These are phyloP conservation scores for Drosophila birchii DNA, from an alignment of 2,888 invertebrate species.

Conservation along the genomic window DNA sequence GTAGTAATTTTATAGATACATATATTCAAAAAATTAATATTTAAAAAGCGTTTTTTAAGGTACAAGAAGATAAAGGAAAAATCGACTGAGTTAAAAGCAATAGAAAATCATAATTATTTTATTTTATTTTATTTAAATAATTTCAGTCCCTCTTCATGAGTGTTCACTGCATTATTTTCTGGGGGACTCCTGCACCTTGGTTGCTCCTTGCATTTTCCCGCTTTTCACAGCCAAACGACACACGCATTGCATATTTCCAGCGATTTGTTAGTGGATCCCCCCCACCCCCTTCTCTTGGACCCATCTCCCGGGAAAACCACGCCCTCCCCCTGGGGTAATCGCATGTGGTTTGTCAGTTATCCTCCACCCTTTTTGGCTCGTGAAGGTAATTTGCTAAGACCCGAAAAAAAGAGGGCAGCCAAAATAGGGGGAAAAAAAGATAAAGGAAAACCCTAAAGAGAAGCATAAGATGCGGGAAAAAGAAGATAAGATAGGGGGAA, in stretches of 20 bases:
- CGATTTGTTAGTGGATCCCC: conserved; percentile 64
- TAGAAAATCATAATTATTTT: no score
- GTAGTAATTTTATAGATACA: no score
- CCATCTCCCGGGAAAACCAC: conserved; percentile 2
- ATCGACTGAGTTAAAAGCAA: no score
- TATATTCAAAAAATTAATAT: neutral
- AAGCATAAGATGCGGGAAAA: conserved; percentile 4
- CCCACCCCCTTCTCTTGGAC: neutral
- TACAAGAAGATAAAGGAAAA: neutral
- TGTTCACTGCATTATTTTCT: conserved; percentile 13
- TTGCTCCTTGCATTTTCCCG: conserved; percentile 45
- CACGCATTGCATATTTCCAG: conserved; percentile 71
- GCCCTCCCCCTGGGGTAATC: conserved; percentile 48
- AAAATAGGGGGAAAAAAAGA: neutral
- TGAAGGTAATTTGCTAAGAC: conserved; percentile 77
- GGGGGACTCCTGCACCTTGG: conserved; percentile 50
- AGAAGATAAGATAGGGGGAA: neutral
- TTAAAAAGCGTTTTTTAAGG: neutral
- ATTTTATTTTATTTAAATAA: neutral
- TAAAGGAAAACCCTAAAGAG: neutral
- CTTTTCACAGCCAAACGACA: conserved; percentile 57
- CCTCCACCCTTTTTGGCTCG: conserved; percentile 29
- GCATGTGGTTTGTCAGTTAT: conserved; percentile 72
- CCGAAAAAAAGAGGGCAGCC: conserved; percentile 35
- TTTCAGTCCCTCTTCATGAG: neutral